Percentiles rank a stretch among this genome's conserved stretches.
Evolutionary conservation across 2,888 invertebrate species (phyloP).

Genomic region (Drosophila prostipennis): DNA sequence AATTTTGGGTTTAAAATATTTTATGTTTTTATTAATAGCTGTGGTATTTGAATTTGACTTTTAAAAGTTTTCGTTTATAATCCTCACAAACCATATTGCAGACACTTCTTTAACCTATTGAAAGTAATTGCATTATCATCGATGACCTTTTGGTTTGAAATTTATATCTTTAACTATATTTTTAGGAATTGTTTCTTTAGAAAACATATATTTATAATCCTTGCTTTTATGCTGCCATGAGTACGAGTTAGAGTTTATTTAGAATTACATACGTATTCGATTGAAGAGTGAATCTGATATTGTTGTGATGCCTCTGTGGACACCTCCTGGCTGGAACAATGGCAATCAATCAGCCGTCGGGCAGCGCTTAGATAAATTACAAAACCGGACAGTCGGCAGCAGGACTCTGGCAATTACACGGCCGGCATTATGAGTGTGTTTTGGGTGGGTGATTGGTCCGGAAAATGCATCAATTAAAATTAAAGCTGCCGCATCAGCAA

Average conservation of each 20-base stretch:
- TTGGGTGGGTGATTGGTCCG: constrained; percentile 29
- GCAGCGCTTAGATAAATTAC: constrained; percentile 48
- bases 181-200: too few species aligned
- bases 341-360: constrained; percentile 47
- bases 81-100: too few species aligned
- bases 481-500: constrained; percentile 57
- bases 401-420: constrained; percentile 23
- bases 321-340: constrained; percentile 8
- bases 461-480: constrained; percentile 66
- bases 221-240: not conserved
- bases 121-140: not conserved
- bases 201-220: not conserved
- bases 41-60: too few species aligned
- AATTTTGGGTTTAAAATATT: not conserved
- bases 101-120: not conserved
- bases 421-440: constrained; percentile 11
- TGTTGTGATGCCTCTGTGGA: not conserved
- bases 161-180: too few species aligned
- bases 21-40: too few species aligned
- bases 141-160: too few species aligned
- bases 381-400: constrained; percentile 20
- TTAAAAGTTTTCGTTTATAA: too few species aligned
- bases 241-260: not conserved
- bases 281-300: not conserved
- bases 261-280: not conserved